Percentiles rank a stretch among this genome's conserved stretches.
Evolutionary conservation across 2,888 invertebrate genomes (phyloP).

Genomic region (Adelognathus sp.): DNA sequence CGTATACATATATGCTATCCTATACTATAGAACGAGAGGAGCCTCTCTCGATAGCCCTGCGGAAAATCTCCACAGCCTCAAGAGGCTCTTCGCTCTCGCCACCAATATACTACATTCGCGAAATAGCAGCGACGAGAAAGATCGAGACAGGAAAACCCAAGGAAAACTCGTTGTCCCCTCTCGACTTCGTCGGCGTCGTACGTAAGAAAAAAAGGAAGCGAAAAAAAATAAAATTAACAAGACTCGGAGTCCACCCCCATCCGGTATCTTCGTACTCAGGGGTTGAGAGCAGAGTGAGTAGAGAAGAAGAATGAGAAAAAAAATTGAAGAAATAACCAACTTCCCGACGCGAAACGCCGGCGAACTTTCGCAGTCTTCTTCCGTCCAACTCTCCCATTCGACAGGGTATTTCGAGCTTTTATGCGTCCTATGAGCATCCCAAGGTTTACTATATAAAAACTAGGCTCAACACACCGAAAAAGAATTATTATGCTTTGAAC

Average conservation of each 20-base stretch:
- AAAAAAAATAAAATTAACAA: conserved; percentile 60
- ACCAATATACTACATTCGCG: no score
- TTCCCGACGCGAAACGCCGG: conserved; percentile 58
- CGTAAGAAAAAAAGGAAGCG: background rate
- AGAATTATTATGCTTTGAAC: no score
- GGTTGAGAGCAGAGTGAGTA: conserved; percentile 32
- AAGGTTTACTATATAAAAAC: background rate
- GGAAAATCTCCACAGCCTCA: conserved; percentile 20
- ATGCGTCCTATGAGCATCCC: conserved; percentile 30
- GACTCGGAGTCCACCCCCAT: conserved; percentile 40
- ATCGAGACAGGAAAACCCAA: conserved; percentile 47
- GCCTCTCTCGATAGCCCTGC: conserved; percentile 26
- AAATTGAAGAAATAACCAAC: conserved; percentile 62
- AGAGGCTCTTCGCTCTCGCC: background rate
- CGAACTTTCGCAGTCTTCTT: conserved; percentile 34
- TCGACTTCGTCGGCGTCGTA: conserved; percentile 34
- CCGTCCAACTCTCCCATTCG: conserved; percentile 4
- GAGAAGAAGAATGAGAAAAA: conserved; percentile 37
- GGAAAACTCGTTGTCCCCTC: conserved; percentile 56
- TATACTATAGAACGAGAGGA: background rate
- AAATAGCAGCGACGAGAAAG: background rate
- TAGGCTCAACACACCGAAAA: no score
- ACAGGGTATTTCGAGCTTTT: conserved; percentile 41
- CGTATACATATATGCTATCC: no score
- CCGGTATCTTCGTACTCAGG: conserved; percentile 54